phyloP scores from a whole-genome alignment of 2,888 invertebrate genomes.

The Drosophila fulvimacula region DNA sequence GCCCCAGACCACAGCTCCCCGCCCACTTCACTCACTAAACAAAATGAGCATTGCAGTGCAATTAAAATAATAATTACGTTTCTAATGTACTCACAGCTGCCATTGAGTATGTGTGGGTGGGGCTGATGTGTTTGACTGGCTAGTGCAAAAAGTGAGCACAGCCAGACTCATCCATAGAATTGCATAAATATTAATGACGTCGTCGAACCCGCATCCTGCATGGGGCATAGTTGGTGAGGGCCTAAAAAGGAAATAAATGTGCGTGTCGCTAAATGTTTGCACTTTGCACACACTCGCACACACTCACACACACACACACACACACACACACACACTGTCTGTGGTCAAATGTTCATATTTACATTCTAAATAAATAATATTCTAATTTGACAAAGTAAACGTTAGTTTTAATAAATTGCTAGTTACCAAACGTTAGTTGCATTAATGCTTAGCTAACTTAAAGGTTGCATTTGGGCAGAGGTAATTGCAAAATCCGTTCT shows the following conservation, averaged over 20 bases:
- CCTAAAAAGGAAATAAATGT: conserved; percentile 63
- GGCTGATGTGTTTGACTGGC: neutral
- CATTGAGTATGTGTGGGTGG: conserved; percentile 58
- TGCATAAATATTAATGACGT: conserved; percentile 76
- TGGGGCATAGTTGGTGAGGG: conserved; percentile 8
- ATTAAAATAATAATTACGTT: conserved; percentile 84
- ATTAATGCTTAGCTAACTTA: conserved; percentile 53
- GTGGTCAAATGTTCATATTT: conserved; percentile 76
- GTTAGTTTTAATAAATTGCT: conserved; percentile 72
- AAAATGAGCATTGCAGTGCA: conserved; percentile 72
- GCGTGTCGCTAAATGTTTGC: conserved; percentile 73
- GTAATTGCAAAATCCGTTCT: conserved; percentile 23
- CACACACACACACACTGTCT: conserved; percentile 52
- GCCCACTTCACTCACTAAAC: conserved; percentile 26
- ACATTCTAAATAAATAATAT: conserved; percentile 81
- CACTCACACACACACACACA: conserved; percentile 28
- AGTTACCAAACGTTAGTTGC: conserved; percentile 34
- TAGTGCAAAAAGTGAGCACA: conserved; percentile 30
- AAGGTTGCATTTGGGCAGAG: conserved; percentile 16
- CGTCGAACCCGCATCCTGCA: conserved; percentile 46
- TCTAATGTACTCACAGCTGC: conserved; percentile 76
- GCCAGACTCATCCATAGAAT: conserved; percentile 39
- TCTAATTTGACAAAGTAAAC: conserved; percentile 80
- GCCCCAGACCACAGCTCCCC: neutral
- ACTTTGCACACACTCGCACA: conserved; percentile 40